phyloP scores from a whole-genome alignment of 2,113 vertebrate genomes.

The Onychostoma macrolepis region DNA sequence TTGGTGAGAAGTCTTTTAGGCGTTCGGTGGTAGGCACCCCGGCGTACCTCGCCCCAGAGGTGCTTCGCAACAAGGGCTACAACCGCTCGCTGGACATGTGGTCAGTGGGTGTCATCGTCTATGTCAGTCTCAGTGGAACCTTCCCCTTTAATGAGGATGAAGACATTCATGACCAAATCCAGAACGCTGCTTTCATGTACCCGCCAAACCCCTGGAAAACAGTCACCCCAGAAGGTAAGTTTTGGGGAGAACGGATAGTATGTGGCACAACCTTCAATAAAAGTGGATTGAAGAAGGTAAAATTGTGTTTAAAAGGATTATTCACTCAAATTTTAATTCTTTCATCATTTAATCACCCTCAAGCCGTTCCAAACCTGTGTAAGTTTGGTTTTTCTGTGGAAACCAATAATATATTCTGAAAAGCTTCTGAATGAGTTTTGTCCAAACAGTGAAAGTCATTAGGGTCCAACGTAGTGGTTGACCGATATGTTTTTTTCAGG shows the following conservation, averaged over 20 bases:
- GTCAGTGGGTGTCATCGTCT: slow-evolving; percentile 97
- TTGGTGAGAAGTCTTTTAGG: slow-evolving; percentile 96
- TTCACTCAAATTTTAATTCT: neutral
- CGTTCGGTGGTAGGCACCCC: slow-evolving; percentile 96
- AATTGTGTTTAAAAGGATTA: neutral
- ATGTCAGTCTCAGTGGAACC: slow-evolving; percentile 95
- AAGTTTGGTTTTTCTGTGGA: neutral
- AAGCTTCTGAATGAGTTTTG: neutral
- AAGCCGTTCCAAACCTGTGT: neutral
- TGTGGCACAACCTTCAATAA: neutral
- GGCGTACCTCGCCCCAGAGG: slow-evolving; percentile 94
- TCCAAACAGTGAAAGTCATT: neutral
- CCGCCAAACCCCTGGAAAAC: slow-evolving; percentile 99
- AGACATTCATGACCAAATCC: slow-evolving; percentile 98
- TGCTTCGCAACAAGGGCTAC: slow-evolving; percentile 95
- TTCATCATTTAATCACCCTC: neutral
- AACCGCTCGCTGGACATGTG: slow-evolving; percentile 99
- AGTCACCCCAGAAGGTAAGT: slow-evolving; percentile 88
- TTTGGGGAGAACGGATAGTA: neutral
- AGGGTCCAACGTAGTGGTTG: neutral
- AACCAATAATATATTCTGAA: neutral
- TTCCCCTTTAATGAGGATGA: slow-evolving; percentile 99
- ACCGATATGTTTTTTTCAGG: no score
- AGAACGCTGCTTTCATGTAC: slow-evolving; percentile 98
- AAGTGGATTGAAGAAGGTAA: neutral